phyloP scores from a whole-genome alignment of 30 jellyfish, hydroid and myxozoan genomes.

The Chironex yamaguchii region DNA sequence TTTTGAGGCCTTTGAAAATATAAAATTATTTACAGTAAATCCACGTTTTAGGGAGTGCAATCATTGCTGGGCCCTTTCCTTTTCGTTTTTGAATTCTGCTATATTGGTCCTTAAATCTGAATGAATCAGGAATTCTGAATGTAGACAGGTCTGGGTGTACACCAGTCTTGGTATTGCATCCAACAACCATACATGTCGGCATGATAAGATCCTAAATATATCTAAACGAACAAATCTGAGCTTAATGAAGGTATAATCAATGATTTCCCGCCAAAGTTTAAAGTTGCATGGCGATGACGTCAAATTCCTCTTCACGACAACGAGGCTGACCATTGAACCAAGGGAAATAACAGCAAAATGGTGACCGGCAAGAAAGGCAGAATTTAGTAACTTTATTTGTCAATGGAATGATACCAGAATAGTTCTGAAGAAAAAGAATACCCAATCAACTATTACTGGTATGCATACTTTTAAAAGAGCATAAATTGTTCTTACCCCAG shows the following conservation, averaged over 20 bases:
- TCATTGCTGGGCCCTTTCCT: constrained; percentile 32
- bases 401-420: constrained; percentile 8
- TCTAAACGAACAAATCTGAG: not conserved
- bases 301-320: constrained; percentile 20
- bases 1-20: constrained; percentile 3
- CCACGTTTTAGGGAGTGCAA: constrained; percentile 25
- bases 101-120: not conserved
- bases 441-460: constrained; percentile 23
- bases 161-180: constrained; percentile 31
- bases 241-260: not conserved
- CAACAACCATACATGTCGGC: constrained; percentile 17
- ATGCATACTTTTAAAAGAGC: constrained; percentile 6
- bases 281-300: constrained; percentile 26
- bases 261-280: not conserved
- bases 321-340: constrained; percentile 12
- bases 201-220: not conserved
- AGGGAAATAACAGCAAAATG: not conserved
- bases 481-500: constrained; percentile 22
- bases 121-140: constrained; percentile 10
- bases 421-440: constrained; percentile 15
- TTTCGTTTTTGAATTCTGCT: constrained; percentile 9
- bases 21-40: constrained; percentile 4
- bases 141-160: constrained; percentile 37
- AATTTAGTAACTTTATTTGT: not conserved
- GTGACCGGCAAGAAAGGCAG: constrained; percentile 16